These are phyloP conservation scores for Agapornis canus DNA, from an alignment of 2,797 vertebrate species.

Conservation along the genomic window DNA sequence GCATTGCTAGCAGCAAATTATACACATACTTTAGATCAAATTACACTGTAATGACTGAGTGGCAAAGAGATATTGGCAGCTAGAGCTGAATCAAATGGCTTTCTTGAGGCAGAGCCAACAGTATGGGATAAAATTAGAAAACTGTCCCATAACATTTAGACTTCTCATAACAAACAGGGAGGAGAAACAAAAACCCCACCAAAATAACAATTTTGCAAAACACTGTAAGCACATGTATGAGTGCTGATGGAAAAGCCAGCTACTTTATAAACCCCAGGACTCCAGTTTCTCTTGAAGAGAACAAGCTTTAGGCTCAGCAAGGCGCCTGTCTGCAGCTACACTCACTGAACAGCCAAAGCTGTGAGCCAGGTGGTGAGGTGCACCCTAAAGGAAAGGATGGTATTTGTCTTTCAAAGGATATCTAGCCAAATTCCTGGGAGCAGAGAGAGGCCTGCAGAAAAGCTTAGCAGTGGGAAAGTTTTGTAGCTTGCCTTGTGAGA, in stretches of 20 bases:
- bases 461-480: not conserved
- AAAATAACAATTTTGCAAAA: not conserved
- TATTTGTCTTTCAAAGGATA: not conserved
- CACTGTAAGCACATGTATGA: not conserved
- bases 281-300: not conserved
- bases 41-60: conserved; percentile 2
- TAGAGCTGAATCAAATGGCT: not conserved
- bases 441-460: not conserved
- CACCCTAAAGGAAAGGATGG: not conserved
- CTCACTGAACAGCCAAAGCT: not conserved
- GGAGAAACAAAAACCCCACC: too few species aligned
- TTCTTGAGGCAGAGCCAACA: not conserved
- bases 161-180: not conserved
- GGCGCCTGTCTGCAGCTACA: not conserved
- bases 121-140: not conserved
- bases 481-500: not conserved
- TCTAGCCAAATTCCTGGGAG: not conserved
- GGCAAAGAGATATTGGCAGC: not conserved
- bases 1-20: conserved; percentile 1
- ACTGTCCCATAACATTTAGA: not conserved
- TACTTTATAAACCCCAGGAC: not conserved
- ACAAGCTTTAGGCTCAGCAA: not conserved
- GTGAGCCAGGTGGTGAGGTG: not conserved
- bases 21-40: not conserved
- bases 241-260: not conserved